Base-by-base conservation (phyloP, 2,113 vertebrate genomes). In the Saccopteryx leptura region DNA sequence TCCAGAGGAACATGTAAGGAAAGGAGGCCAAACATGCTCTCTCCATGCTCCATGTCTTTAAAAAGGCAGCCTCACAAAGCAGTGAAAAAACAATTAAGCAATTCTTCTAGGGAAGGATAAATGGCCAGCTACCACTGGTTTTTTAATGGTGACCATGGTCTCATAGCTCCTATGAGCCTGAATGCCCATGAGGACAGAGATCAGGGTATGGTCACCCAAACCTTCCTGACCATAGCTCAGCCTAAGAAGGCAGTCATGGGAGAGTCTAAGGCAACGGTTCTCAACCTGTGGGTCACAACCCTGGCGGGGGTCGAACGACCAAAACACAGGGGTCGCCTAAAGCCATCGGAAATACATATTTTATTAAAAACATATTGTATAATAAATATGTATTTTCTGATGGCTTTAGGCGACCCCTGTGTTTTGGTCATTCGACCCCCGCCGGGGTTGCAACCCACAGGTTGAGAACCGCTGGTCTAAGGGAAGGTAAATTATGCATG, bases 401-500 rank as follows among this genome's bases (percentile, higher is more conserved):
- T 39, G 39, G 39, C 39, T 39, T 39, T 39, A 39, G 39, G 39
- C 3, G 39, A 39, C 39, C 39, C 39, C 39, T 39, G 39, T 39
- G 39, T 39, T 39, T 39, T 39, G 39, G 39, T 39, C 39, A 3
- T 39, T 39, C 39, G 39, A 39, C 39, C 39, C 39, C 39, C 39
- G 3, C 39, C 39, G 39, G 39, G 39, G 39, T 39, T 39, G 39
- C 39, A 3, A 39, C 39, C 39, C 39, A 39, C 39, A 39, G 39
- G 39, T 39, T 39, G 39, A 39, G 39, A 39, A 39, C 39, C 39
- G 39, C 39, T 39, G 39, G 39, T 48, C 54, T 33, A 76, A 26
- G 8, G 71, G 46, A 93, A 95, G 65, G 60, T 82, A 60, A 54
- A 52, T 66, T 75, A 69, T 87, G 72, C 69, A 18, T 93, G n/a